phyloP scores from a whole-genome alignment of 2,888 invertebrate genomes.

The Epsilonema sp. region DNA sequence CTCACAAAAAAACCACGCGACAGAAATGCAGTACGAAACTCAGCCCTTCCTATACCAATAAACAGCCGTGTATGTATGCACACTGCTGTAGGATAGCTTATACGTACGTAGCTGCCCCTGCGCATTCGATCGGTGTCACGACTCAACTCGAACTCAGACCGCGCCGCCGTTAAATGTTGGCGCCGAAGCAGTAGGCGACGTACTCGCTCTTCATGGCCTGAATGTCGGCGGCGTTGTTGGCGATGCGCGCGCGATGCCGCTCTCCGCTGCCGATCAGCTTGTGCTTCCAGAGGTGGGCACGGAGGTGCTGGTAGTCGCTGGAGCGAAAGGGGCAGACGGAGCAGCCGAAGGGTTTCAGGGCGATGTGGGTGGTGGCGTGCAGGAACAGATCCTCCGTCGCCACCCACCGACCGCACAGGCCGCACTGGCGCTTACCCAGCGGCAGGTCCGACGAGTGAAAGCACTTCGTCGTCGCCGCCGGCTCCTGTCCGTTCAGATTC shows the following conservation, averaged over 20 bases:
- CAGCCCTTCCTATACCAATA: no score
- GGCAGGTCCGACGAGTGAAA: no score
- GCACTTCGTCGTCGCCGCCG: not conserved
- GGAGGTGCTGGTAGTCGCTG: not conserved
- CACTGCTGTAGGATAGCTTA: no score
- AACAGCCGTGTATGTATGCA: no score
- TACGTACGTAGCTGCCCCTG: no score
- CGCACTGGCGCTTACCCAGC: not conserved
- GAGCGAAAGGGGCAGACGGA: not conserved
- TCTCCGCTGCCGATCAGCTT: not conserved
- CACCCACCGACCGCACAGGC: not conserved
- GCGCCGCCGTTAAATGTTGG: no score
- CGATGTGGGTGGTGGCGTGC: not conserved
- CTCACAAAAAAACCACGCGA: no score
- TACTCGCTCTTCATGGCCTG: not conserved
- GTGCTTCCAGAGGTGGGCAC: not conserved
- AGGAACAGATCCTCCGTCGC: not conserved
- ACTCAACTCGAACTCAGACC: no score
- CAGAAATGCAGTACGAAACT: no score
- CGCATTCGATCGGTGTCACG: no score
- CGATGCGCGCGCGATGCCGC: not conserved
- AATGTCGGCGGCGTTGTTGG: not conserved
- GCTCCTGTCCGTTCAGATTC: not conserved
- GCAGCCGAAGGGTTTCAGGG: not conserved
- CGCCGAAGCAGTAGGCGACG: not conserved